phyloP scores from a whole-genome alignment of 2,888 invertebrate species.

The Malthinus seriepunctatus region DNA sequence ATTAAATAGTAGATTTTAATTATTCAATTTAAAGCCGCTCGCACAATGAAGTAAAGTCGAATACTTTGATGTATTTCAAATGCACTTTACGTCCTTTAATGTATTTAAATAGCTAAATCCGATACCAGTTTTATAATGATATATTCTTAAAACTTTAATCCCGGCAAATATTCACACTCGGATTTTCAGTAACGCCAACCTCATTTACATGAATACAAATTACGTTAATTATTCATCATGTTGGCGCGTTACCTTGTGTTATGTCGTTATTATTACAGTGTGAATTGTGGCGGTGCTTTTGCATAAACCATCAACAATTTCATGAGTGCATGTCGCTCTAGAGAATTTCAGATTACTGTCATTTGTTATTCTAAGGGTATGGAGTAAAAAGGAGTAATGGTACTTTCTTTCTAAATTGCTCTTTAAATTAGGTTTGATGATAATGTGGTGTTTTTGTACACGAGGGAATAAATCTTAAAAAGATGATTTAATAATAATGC shows the following conservation, averaged over 20 bases:
- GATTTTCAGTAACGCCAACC: conserved; percentile 29
- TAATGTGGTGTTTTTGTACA: not conserved
- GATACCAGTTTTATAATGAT: no score
- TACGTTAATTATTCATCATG: conserved; percentile 48
- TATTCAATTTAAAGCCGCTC: no score
- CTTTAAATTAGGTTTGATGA: conserved; percentile 1
- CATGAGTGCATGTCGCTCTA: conserved; percentile 23
- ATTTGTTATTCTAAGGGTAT: conserved; percentile 18
- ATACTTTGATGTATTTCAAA: no score
- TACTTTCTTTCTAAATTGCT: not conserved
- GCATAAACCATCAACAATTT: conserved; percentile 29
- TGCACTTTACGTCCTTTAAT: no score
- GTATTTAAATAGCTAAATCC: no score
- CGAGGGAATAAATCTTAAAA: not conserved
- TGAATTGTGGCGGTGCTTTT: conserved; percentile 36
- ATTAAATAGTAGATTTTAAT: no score
- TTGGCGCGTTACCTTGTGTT: conserved; percentile 41
- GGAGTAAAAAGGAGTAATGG: conserved; percentile 13
- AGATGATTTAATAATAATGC: not conserved
- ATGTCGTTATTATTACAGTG: conserved; percentile 43
- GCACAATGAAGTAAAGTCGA: no score
- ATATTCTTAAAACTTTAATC: no score
- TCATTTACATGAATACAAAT: conserved; percentile 46
- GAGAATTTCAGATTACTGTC: conserved; percentile 22
- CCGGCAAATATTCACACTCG: not conserved